Evolutionary conservation across 1,140 invertebrate genomes (phyloP).

Genomic region (Heliconius congener): DNA sequence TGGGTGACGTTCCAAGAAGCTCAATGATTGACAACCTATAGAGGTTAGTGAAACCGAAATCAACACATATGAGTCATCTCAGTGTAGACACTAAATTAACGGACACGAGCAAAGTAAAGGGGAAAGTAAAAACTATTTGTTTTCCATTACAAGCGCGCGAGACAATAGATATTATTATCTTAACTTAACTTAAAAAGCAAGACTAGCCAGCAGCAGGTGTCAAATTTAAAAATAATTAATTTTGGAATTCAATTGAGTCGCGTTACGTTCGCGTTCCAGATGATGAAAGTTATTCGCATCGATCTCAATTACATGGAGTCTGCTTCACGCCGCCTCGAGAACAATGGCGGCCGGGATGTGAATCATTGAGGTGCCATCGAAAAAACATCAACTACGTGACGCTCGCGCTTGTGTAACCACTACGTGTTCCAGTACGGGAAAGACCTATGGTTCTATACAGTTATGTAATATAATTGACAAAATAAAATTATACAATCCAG

Average conservation of each 20-base stretch:
- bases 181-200: conserved; percentile 21
- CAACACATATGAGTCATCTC: conserved; percentile 65
- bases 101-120: conserved; percentile 69
- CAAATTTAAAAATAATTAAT: conserved; percentile 50
- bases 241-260: conserved; percentile 52
- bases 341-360: conserved; percentile 53
- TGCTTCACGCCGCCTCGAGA: conserved; percentile 48
- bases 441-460: conserved; percentile 55
- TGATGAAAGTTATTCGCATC: conserved; percentile 67
- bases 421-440: conserved; percentile 71
- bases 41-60: conserved; percentile 71
- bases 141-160: conserved; percentile 58
- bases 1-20: background rate
- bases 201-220: conserved; percentile 18
- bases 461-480: conserved; percentile 77
- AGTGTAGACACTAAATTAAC: conserved; percentile 67
- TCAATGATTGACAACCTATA: conserved; percentile 30
- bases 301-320: conserved; percentile 54
- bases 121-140: conserved; percentile 77
- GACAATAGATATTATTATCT: conserved; percentile 46
- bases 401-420: conserved; percentile 68
- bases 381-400: conserved; percentile 63
- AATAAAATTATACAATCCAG: conserved; percentile 64
- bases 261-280: conserved; percentile 55
- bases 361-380: conserved; percentile 67